phyloP scores from a whole-genome alignment of 2,888 invertebrate species.

The Nephrotoma flavescens region DNA sequence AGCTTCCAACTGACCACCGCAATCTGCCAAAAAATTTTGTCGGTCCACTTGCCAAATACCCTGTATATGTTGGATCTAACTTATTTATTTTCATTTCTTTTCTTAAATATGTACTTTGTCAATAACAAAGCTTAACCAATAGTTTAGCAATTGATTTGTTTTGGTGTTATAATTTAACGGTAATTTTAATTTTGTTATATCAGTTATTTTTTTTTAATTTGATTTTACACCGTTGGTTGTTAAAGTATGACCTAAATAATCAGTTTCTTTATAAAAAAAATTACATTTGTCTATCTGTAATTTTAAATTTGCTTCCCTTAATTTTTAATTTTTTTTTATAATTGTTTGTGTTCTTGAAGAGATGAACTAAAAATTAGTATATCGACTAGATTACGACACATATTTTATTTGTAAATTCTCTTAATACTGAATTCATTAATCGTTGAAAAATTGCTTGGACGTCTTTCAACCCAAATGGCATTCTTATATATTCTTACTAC shows the following conservation, averaged over 20 bases:
- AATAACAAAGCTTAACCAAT: no score
- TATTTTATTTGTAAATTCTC: not conserved
- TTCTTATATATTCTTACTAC: not conserved
- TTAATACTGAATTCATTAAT: not conserved
- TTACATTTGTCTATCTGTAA: not conserved
- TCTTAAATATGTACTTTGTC: not conserved
- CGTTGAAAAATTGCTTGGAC: not conserved
- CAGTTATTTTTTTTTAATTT: not conserved
- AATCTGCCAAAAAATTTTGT: no score
- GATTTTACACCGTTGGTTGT: not conserved
- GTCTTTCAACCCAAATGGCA: not conserved
- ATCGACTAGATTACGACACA: not conserved
- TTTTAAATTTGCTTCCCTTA: not conserved
- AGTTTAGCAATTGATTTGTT: no score
- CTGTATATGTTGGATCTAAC: not conserved
- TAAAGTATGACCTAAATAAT: no score
- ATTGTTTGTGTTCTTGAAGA: not conserved
- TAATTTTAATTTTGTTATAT: no score
- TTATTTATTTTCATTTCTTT: conserved; percentile 7
- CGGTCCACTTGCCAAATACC: no score
- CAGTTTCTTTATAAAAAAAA: not conserved
- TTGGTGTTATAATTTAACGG: no score
- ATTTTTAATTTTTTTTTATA: not conserved
- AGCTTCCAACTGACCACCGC: no score
- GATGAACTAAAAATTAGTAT: not conserved